These are phyloP conservation scores for Rhinolophus ferrumequinum DNA, from an alignment of 2,113 vertebrate genomes.

Conservation along the genomic window DNA sequence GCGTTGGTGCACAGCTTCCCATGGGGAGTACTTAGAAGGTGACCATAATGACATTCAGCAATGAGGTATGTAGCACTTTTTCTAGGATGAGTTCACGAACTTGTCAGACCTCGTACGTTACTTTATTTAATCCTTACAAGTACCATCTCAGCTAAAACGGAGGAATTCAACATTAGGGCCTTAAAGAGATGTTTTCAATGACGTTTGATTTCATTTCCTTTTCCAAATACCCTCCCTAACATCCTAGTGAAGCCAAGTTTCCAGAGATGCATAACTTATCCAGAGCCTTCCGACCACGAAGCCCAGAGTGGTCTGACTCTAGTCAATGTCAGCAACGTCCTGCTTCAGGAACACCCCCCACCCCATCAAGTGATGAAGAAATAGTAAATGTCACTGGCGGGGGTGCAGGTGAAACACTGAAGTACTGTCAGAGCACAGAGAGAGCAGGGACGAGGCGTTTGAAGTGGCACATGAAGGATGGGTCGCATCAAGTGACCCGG, in stretches of 20 bases:
- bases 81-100: too few relatives aligned
- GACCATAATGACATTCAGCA: too few relatives aligned
- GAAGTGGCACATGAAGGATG: background rate
- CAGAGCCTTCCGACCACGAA: background rate
- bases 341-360: background rate
- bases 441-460: background rate
- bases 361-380: background rate
- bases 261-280: background rate
- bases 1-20: too few relatives aligned
- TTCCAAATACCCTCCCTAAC: background rate
- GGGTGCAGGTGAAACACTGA: too few relatives aligned
- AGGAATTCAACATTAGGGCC: background rate
- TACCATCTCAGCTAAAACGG: background rate
- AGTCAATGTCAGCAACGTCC: background rate
- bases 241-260: background rate
- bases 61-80: too few relatives aligned
- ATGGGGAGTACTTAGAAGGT: too few relatives aligned
- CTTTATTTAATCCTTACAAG: background rate
- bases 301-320: background rate
- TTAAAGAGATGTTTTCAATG: background rate
- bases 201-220: background rate
- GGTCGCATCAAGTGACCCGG: background rate
- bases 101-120: background rate
- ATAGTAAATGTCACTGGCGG: background rate
- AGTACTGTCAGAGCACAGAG: background rate